Conservation (phyloP, 2,888 invertebrate genomes). For the Lycaena phlaeas region DNA sequence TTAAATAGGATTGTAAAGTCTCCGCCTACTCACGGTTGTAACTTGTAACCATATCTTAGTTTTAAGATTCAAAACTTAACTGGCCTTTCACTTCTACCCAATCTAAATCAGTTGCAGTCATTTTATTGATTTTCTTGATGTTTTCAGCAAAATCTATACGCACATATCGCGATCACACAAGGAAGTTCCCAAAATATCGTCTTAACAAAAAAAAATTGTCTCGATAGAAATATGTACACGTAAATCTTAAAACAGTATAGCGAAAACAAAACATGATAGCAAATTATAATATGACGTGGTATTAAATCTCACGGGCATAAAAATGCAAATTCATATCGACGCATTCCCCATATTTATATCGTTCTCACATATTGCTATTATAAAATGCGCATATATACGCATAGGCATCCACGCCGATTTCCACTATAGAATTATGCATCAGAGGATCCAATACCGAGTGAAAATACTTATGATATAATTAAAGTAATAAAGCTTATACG, state of each 20-base stretch:
- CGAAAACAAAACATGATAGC: neutral
- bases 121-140: too few species aligned
- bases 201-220: too few species aligned
- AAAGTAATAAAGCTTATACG: conserved; percentile 53
- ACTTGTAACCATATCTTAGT: too few species aligned
- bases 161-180: too few species aligned
- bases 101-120: too few species aligned
- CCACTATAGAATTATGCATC: conserved; percentile 59
- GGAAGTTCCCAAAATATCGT: too few species aligned
- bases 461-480: conserved; percentile 65
- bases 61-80: too few species aligned
- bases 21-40: too few species aligned
- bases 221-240: too few species aligned
- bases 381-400: conserved; percentile 33
- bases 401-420: conserved; percentile 46
- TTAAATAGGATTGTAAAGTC: neutral
- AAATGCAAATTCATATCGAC: conserved; percentile 25
- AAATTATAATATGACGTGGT: conserved; percentile 7
- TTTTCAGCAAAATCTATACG: too few species aligned
- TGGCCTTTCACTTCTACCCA: too few species aligned
- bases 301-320: conserved; percentile 14
- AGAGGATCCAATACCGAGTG: conserved; percentile 39
- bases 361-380: conserved; percentile 47
- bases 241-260: too few species aligned
- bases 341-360: conserved; percentile 30